Evolutionary conservation across 2,888 invertebrate genomes (phyloP), one percentile per base, ranked within the genome.

Genomic region (Phortica magna): DNA sequence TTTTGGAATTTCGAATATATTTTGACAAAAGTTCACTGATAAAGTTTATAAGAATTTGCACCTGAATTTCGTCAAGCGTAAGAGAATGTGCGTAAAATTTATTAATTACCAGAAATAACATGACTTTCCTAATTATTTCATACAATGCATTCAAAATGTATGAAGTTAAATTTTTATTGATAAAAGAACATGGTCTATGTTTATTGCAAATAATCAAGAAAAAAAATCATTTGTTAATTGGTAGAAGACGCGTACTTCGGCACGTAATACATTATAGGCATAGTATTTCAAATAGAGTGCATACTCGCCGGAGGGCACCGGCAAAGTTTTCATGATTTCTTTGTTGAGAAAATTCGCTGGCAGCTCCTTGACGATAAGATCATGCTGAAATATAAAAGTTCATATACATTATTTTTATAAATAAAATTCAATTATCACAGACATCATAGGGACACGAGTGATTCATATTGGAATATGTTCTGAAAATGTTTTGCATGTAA

Each of bases 401-500:
- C 2, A 9, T 17, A 59, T 3, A n/a, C 12, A 77, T 76, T 59
- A 59, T 59, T n/a, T n/a, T n/a, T 64, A 31, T 22, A 10, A n/a
- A 59, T 9, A 59, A 17, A 14, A 61, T 10, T 10, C 2, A n/a
- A 1, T 17, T 22, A 61, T 4, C 5, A 72, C 76, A 71, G 48
- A 81, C 79, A 75, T 75, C n/a, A 39, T 68, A 79, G 0, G 83
- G 83, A 57, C 83, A 83, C 0, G 83, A 74, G 31, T 83, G 83
- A 61, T 83, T 82, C 4, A 78, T 0, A 55, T 83, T 83, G 9
- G 82, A 73, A 12, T 19, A 39, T 7, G 77, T 14, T 22, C 7
- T 61, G 39, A 79, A 74, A 0, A 61, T 17, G 0, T 64, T 9
- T 43, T 76, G 78, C 1, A 83, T 22, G 0, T 71, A 1, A 0